These are phyloP conservation scores for Reinhardtius hippoglossoides DNA, from an alignment of 2,113 vertebrate species.

Conservation along the genomic window DNA sequence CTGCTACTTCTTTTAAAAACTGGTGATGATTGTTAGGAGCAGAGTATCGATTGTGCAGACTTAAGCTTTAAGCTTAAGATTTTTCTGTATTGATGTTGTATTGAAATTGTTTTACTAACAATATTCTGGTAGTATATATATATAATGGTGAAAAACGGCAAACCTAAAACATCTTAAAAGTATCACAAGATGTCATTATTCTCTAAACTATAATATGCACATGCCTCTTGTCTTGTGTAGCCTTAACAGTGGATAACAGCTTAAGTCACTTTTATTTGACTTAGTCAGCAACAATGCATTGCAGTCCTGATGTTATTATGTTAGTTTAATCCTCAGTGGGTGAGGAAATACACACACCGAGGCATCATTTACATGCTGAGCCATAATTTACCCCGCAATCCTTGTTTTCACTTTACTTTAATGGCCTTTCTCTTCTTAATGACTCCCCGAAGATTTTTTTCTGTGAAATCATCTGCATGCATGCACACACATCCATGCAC, in stretches of 20 bases:
- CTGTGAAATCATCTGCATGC: constrained; percentile 47
- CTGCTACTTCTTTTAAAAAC: constrained; percentile 3
- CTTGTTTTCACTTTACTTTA: constrained; percentile 64
- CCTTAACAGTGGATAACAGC: background rate
- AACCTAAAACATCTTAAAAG: no score
- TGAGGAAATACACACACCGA: constrained; percentile 25
- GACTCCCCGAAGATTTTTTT: constrained; percentile 51
- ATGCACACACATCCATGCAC: constrained; percentile 15
- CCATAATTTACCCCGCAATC: constrained; percentile 37
- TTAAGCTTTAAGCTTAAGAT: no score
- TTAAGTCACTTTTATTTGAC: constrained; percentile 19
- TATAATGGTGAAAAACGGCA: no score
- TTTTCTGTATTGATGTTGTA: background rate
- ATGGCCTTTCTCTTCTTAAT: constrained; percentile 55
- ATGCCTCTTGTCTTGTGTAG: background rate
- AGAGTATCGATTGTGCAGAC: constrained; percentile 16
- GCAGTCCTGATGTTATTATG: constrained; percentile 23
- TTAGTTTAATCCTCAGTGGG: constrained; percentile 37
- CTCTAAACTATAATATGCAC: background rate
- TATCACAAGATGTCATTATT: no score
- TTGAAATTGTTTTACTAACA: background rate
- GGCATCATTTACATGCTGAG: constrained; percentile 28
- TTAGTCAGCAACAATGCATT: constrained; percentile 16
- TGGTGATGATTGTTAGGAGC: constrained; percentile 8
- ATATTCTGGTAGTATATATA: background rate